Conservation (phyloP, 2,797 vertebrate genomes). For the Ispidina picta region DNA sequence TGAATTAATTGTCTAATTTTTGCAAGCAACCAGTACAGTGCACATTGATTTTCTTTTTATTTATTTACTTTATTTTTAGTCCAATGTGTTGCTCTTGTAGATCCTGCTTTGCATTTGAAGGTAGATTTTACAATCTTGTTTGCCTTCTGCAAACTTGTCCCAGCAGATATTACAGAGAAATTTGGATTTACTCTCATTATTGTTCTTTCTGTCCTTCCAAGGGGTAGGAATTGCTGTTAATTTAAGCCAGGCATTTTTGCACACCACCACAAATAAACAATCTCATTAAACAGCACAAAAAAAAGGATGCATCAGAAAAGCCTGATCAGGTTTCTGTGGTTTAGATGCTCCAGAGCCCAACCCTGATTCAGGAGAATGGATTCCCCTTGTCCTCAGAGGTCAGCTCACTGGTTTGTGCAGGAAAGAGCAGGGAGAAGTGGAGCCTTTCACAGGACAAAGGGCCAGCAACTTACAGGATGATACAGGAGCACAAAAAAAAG, state of each 20-base stretch:
- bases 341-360: not conserved
- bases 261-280: not conserved
- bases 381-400: not conserved
- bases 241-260: not conserved
- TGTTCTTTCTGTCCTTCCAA: not conserved
- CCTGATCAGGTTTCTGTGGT: not conserved
- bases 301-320: not conserved
- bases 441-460: not conserved
- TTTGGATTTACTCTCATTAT: not conserved
- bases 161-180: not conserved
- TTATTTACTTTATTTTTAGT: slow-evolving; percentile 21
- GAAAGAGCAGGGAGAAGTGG: not conserved
- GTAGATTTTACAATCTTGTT: not conserved
- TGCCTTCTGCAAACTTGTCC: slow-evolving; percentile 1
- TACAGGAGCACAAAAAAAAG: not conserved
- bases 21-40: slow-evolving; percentile 43
- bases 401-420: not conserved
- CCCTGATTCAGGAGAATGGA: not conserved
- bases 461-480: not conserved
- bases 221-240: not conserved
- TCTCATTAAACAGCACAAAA: not conserved
- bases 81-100: not conserved
- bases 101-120: slow-evolving; percentile 2
- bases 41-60: slow-evolving; percentile 45
- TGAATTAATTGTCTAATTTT: slow-evolving; percentile 79